Base-by-base conservation (phyloP, 2,113 vertebrate genomes). In the Phrynocephalus versicolor region DNA sequence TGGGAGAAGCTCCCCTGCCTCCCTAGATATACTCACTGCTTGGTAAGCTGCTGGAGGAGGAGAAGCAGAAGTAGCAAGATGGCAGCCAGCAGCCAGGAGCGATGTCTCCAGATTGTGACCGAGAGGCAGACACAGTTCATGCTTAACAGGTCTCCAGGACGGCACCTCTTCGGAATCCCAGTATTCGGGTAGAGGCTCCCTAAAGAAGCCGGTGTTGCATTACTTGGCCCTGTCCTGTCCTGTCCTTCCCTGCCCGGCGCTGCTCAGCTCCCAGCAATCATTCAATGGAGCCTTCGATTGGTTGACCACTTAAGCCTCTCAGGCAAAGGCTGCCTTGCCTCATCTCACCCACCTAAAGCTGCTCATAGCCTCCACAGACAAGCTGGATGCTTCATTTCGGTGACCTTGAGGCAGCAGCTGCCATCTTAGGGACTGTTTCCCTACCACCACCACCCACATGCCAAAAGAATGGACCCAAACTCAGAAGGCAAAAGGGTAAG, bases 341-440 rank as follows among this genome's bases (percentile, higher is more conserved):
- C 58, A 1, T 1, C 1, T 86, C 84, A 86, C 84, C 84, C 72
- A 6, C 58, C 70, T 86, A 86, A 86, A 64, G 69, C 84, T 1
- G 84, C 84, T 86, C 84, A 80, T 57, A 73, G 35, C 67, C 69
- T 60, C 57, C 39, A 1, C 62, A 30, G 51, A 60, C 9, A 33
- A 33, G 30, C 82, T 19, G 27, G 10, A 21, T n/a, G 37, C 58
- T 9, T n/a, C 58, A 10, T 18, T 21, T 25, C 37, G 8, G 4
- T 1, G 27, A 14, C 45, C 33, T 21, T 58, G 41, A 15, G 57
- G n/a, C 18, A 55, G n/a, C 41, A 55, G n/a, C 65, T 70, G 79
- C 25, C 62, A 57, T 12, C 55, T 41, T 2, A 19, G 41, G 45
- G 45, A 10, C 45, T 5, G 45, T 51, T 51, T 10, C 10, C 45